Evolutionary conservation across 2,113 vertebrate genomes (phyloP), one percentile per base, ranked within the genome.

Genomic region (Pelobates fuscus): DNA sequence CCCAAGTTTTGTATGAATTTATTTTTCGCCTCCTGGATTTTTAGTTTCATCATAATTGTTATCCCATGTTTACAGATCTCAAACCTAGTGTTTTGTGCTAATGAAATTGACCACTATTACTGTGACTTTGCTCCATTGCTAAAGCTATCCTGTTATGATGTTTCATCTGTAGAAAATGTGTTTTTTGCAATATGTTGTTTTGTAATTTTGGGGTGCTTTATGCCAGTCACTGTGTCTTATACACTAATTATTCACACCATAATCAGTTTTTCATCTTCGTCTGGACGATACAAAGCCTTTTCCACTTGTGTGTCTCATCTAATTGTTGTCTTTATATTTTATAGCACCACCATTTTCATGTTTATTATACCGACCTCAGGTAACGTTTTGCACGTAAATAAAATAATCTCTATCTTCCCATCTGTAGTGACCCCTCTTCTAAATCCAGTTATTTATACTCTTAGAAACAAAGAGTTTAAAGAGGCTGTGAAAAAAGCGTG

Each of bases 91-190:
- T 71, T 71, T 27, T 71, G 68, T 27, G 21, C 12, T 23, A 52
- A 67, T 15, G 2, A 26, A 24, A 71, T 71, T 20, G 55, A 71
- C 24, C 55, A 60, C 27, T 71, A 60, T 57, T 71, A 62, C 15
- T 71, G 70, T 49, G 70, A 71, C 15, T 71, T 61, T 52, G 41
- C 26, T 21, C 66, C 46, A 12, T 11, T 68, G 10, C 5, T 68
- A 5, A 68, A 32, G 18, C 27, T 68, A 12, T 68, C 66, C 8
- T 68, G 66, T 11, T 32, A 44, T 0, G n/a, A 68, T 10, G 55
- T 27, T 1, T 54, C n/a, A 1, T 15, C 17, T 3, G n/a, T 32
- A 5, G 37, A 68, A 55, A 68, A 20, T 2, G 14, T 68, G 4
- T 54, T 68, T 32, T 46, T 23, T 32, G 18, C 27, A 2, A 4